Evolutionary conservation across 1,140 invertebrate genomes (phyloP).

Genomic region (Drosophila funebris): DNA sequence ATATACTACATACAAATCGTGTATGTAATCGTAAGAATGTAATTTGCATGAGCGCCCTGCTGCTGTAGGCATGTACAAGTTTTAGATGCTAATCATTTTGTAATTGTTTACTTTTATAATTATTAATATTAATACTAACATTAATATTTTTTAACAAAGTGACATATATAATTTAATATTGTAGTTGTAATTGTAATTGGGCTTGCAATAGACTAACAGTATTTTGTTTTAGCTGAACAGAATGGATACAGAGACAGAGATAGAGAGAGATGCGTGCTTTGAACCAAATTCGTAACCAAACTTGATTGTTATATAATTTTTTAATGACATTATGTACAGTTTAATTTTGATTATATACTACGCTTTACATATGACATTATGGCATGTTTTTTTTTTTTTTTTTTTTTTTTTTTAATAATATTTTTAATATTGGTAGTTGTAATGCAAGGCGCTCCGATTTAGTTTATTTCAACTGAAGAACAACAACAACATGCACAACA

Average conservation of each 20-base stretch:
- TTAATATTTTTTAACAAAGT: slow-evolving; percentile 55
- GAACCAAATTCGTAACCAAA: slow-evolving; percentile 79
- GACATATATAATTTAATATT: slow-evolving; percentile 52
- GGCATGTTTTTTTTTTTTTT: slow-evolving; percentile 49
- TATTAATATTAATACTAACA: slow-evolving; percentile 38
- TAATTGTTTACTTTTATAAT: slow-evolving; percentile 56
- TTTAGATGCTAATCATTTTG: slow-evolving; percentile 74
- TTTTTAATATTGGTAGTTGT: slow-evolving; percentile 34
- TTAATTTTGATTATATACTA: slow-evolving; percentile 56
- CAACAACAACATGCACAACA: slow-evolving; percentile 75
- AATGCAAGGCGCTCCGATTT: slow-evolving; percentile 65
- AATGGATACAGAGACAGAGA: slow-evolving; percentile 39
- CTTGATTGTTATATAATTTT: slow-evolving; percentile 80
- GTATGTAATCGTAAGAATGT: slow-evolving; percentile 28
- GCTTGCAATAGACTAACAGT: slow-evolving; percentile 81
- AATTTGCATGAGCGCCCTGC: slow-evolving; percentile 52
- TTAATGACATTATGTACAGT: slow-evolving; percentile 77
- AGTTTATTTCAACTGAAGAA: slow-evolving; percentile 60
- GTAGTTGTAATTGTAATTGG: slow-evolving; percentile 61
- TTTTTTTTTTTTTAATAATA: slow-evolving; percentile 43
- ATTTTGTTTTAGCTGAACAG: slow-evolving; percentile 69
- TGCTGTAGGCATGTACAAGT: slow-evolving; percentile 69
- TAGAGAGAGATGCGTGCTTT: slow-evolving; percentile 59
- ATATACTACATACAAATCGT: slow-evolving; percentile 23
- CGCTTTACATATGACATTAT: slow-evolving; percentile 71